phyloP scores from a whole-genome alignment of 2,797 vertebrate genomes.

The Gallinago nigripennis region DNA sequence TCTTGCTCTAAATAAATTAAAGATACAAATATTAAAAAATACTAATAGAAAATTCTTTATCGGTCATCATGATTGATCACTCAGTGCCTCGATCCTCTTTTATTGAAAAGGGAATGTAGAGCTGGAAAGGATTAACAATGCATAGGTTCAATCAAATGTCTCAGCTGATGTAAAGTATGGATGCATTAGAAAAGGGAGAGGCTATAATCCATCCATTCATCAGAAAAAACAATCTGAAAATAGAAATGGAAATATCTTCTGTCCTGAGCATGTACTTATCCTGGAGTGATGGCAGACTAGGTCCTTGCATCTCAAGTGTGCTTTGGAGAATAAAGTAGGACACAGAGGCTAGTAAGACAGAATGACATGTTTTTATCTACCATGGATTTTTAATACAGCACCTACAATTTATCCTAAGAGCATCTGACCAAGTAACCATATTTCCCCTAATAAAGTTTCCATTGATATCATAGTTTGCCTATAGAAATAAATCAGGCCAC shows the following conservation, averaged over 20 bases:
- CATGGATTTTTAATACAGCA: not conserved
- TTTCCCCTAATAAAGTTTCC: not conserved
- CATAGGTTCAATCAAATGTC: not conserved
- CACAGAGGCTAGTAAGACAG: not conserved
- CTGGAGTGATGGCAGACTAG: not conserved
- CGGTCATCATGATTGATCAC: not conserved
- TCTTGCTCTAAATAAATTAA: not conserved
- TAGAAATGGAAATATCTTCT: not conserved
- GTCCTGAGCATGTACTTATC: not conserved
- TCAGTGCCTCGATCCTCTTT: not conserved
- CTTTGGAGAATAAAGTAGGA: not conserved
- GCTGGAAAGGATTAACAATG: not conserved
- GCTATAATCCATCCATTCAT: not conserved
- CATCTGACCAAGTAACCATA: not conserved
- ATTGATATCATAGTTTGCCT: not conserved
- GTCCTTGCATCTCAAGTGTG: not conserved
- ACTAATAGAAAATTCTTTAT: not conserved
- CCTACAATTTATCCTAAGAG: not conserved
- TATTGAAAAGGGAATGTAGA: not conserved
- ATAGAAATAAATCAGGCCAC: not conserved
- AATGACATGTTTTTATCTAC: not conserved
- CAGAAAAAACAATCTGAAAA: slow-evolving; percentile 14
- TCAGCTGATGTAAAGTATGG: not conserved
- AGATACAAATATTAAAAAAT: not conserved
- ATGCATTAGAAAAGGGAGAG: not conserved